Evolutionary conservation across 1,140 invertebrate genomes (phyloP), one percentile per base, ranked within the genome.

Genomic region (Macrocentrus cingulum): DNA sequence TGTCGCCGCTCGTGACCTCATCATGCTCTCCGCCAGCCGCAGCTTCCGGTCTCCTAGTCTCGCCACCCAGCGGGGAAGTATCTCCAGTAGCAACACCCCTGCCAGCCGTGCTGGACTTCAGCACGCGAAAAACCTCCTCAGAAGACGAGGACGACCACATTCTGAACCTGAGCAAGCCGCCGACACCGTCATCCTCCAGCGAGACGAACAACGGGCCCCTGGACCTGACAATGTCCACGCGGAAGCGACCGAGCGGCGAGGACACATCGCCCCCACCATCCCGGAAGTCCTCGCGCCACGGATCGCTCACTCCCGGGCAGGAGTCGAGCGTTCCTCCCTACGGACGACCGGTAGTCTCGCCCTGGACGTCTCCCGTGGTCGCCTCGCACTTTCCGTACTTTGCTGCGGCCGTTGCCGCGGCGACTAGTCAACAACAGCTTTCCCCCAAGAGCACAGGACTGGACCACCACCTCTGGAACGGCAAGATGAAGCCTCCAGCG

Each of bases 341-440:
- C n/a, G n/a, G n/a, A n/a, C n/a, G n/a, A n/a, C n/a, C n/a, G n/a
- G n/a, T n/a, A n/a, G n/a, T n/a, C 1, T 86, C 88, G 0, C 87
- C 88, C 1, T 91, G 90, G 90, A 84, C 87, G 20, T 87, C 88
- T 0, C 87, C 89, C 1, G 85, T 91, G 3, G 87, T 90, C n/a
- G 84, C 87, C 2, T 83, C 84, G 7, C 86, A 89, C 66, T 83
- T 90, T 59, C 90, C 90, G 16, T 92, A 91, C 63, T 89, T 91
- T 62, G 86, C 90, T 25, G 90, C 89, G 1, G 89, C 89, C n/a
- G 88, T 89, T 6, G 86, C 87, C 13, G 87, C 81, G 37, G 84
- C 87, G 57, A 88, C 87, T 72, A 79, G 76, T 78, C 73, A 76
- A 57, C 77, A 80, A 63, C 76, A 78, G 55, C 79, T 91, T 1